Percentiles rank a stretch among this genome's conserved stretches.
These are phyloP conservation scores for Pollenia amentaria DNA, from an alignment of 2,888 invertebrate genomes.

Conservation along the genomic window DNA sequence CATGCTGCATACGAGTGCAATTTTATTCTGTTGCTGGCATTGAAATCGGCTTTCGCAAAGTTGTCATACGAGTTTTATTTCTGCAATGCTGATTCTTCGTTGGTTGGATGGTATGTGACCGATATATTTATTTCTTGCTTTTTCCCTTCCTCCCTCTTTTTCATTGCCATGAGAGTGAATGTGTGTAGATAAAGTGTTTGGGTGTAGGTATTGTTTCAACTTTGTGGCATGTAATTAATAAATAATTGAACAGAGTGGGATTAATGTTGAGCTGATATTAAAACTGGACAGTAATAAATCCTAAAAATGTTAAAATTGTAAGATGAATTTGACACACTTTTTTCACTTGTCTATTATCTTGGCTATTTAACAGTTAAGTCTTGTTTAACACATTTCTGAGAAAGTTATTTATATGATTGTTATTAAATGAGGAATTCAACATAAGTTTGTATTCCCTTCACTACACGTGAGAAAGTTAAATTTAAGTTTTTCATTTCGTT, in stretches of 20 bases:
- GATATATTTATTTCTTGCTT: constrained; percentile 63
- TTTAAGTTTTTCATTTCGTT: too few relatives aligned
- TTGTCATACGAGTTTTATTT: constrained; percentile 70
- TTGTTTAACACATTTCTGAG: constrained; percentile 25
- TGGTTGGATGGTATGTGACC: constrained; percentile 70
- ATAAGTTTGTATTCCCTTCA: too few relatives aligned
- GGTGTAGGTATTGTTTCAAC: constrained; percentile 15
- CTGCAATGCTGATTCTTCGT: constrained; percentile 57
- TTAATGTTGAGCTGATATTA: constrained; percentile 57
- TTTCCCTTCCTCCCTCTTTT: neutral
- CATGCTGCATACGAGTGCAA: constrained; percentile 58
- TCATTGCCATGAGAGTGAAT: neutral
- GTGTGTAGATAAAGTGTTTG: neutral
- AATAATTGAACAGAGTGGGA: constrained; percentile 66
- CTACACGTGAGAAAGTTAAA: too few relatives aligned
- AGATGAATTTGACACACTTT: constrained; percentile 45
- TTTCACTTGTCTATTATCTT: constrained; percentile 8
- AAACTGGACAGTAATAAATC: constrained; percentile 49
- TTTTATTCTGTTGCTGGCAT: constrained; percentile 69
- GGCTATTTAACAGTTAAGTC: neutral
- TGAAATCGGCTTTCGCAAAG: constrained; percentile 68
- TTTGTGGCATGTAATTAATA: constrained; percentile 64
- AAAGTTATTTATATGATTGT: constrained; percentile 12
- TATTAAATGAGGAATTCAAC: too few relatives aligned
- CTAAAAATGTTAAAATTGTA: constrained; percentile 9